phyloP scores from a whole-genome alignment of 2,888 invertebrate species.

The Erynnis tages region DNA sequence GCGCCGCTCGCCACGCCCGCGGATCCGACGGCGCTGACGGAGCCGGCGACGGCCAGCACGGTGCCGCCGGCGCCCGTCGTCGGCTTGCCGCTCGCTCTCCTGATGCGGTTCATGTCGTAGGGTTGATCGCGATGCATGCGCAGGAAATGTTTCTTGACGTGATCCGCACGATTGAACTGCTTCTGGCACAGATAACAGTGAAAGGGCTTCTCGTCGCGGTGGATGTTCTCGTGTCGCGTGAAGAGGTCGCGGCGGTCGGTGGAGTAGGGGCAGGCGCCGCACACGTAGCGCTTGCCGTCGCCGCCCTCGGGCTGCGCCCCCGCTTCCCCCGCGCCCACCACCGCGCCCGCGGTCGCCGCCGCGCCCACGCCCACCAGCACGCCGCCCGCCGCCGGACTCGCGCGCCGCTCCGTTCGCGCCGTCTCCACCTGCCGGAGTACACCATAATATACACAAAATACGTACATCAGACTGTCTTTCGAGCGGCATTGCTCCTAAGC shows the following conservation, averaged over 20 bases:
- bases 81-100: constrained; percentile 83
- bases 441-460: too few species aligned
- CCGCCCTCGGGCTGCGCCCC: constrained; percentile 32
- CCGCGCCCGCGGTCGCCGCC: constrained; percentile 37
- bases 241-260: constrained; percentile 95
- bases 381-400: constrained; percentile 37
- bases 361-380: constrained; percentile 30
- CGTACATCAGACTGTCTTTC: too few species aligned
- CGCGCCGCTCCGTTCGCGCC: constrained; percentile 54
- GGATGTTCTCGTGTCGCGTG: constrained; percentile 96
- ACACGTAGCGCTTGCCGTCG: constrained; percentile 88
- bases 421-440: constrained; percentile 64
- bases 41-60: constrained; percentile 25
- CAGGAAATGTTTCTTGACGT: constrained; percentile 96
- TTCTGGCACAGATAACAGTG: constrained; percentile 96
- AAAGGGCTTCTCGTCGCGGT: constrained; percentile 96
- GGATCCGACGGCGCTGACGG: constrained; percentile 33
- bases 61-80: constrained; percentile 39
- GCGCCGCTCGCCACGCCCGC: constrained; percentile 23
- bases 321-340: constrained; percentile 34
- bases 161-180: constrained; percentile 96
- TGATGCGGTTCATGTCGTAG: constrained; percentile 91
- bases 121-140: constrained; percentile 95
- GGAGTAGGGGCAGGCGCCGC: constrained; percentile 93
- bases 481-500: too few species aligned